These are phyloP conservation scores for Plumapathes pennacea DNA, from an alignment of 92 coral and sea anemone genomes.

Conservation along the genomic window DNA sequence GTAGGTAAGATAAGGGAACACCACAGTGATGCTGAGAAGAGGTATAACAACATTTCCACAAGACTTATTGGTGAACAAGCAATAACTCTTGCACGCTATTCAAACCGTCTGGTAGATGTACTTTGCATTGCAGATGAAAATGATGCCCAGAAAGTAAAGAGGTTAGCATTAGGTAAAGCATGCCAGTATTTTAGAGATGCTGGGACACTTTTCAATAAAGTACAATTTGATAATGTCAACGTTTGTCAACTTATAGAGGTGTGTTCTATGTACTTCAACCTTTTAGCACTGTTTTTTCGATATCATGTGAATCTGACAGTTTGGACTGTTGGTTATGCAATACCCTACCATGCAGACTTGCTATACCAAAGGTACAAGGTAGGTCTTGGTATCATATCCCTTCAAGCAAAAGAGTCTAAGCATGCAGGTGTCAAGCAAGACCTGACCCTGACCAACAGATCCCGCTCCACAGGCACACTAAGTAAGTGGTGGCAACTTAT, in stretches of 20 bases:
- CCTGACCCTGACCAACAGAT: conserved; percentile 26
- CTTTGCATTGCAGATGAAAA: conserved; percentile 32
- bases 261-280: conserved; percentile 32
- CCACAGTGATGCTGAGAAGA: conserved; percentile 31
- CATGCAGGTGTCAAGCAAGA: conserved; percentile 53
- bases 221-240: conserved; percentile 27
- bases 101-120: conserved; percentile 45
- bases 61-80: conserved; percentile 60
- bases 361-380: conserved; percentile 41
- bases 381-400: conserved; percentile 42
- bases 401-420: conserved; percentile 61
- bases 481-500: conserved; percentile 64
- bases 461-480: conserved; percentile 20
- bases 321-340: conserved; percentile 61
- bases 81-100: conserved; percentile 47
- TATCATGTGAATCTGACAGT: conserved; percentile 34
- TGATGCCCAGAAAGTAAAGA: conserved; percentile 25
- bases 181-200: conserved; percentile 47
- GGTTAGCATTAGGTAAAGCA: conserved; percentile 47
- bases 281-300: conserved; percentile 29
- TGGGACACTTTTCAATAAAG: conserved; percentile 53
- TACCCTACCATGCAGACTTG: conserved; percentile 50
- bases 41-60: conserved; percentile 31
- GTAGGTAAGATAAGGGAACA: conserved; percentile 41
- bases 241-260: conserved; percentile 12